Conservation (phyloP, 2,888 invertebrate species). For the Ecliptopera silaceata region DNA sequence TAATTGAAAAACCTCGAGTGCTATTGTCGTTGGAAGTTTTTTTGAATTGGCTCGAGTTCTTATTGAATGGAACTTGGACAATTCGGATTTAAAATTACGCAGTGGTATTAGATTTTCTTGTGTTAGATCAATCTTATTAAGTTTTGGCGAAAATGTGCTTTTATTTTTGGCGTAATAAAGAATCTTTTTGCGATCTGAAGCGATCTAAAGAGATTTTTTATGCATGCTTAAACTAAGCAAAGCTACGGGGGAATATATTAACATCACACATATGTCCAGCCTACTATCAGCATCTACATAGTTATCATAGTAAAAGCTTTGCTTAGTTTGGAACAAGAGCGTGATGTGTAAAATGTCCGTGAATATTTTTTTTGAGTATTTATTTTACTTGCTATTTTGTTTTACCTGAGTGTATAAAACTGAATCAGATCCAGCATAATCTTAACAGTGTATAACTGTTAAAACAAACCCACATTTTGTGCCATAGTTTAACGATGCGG, state of each 20-base stretch:
- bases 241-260: too few species aligned
- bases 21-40: conserved; percentile 34
- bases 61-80: conserved; percentile 22
- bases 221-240: background rate
- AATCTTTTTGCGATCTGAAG: background rate
- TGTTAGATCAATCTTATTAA: conserved; percentile 24
- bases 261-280: too few species aligned
- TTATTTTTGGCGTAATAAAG: conserved; percentile 1
- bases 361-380: too few species aligned
- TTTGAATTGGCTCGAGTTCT: conserved; percentile 20
- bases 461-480: background rate
- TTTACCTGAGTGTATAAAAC: too few species aligned
- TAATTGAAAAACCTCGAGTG: conserved; percentile 37
- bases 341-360: too few species aligned
- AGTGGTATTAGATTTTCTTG: conserved; percentile 24
- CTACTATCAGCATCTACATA: too few species aligned
- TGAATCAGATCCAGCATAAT: too few species aligned
- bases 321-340: too few species aligned
- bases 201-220: conserved; percentile 1
- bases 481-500: background rate
- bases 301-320: too few species aligned
- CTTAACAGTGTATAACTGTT: too few species aligned
- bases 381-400: too few species aligned
- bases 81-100: conserved; percentile 32
- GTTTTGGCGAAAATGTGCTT: conserved; percentile 33